Evolutionary conservation across 2,113 vertebrate species (phyloP), one percentile per base, ranked within the genome.

Genomic region (Monarcha castaneiventris): DNA sequence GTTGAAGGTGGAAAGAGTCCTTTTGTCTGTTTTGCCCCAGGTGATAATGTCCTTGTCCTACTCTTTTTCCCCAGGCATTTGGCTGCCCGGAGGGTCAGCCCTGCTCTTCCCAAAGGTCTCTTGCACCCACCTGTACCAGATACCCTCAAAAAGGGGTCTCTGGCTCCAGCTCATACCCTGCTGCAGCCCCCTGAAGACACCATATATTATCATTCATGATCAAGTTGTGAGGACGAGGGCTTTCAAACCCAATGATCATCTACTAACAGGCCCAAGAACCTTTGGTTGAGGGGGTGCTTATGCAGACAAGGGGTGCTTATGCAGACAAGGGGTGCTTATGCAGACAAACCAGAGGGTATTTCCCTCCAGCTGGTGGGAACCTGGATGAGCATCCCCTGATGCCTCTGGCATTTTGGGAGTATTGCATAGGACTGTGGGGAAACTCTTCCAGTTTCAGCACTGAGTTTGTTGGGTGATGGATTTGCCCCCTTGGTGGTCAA

Each of bases 221-320:
- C 21, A 67, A 75, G 23, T 14, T 9, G 3, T 33, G 26, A n/a
- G 44, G 29, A 62, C 5, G 25, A 43, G 27, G 52, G 21, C 39
- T 75, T 84, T 75, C 46, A 68, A 16, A 56, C 14, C 1, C 63
- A 22, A 8, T 15, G 13, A 4, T 9, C 8, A 13, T 27, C 27
- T 78, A 8, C 35, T 15, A 64, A 58, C 15, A 52, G 61, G 7
- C 29, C 44, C 41, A 23, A 37, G 11, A 14, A 80, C 26, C 13
- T 69, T 61, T 22, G 35, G 10, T 51, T 83, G 46, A 94, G 68
- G 43, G 74, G 46, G n/a, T n/a, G n/a, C n/a, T n/a, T n/a, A n/a
- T n/a, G n/a, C n/a, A 81, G 3, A 2, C 12, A 16, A n/a, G 17
- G 20, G 16, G 7, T 35, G 13, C 3, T 71, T 1, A 0, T 7